phyloP scores from a whole-genome alignment of 1,140 invertebrate species.

The Antheraea pernyi region DNA sequence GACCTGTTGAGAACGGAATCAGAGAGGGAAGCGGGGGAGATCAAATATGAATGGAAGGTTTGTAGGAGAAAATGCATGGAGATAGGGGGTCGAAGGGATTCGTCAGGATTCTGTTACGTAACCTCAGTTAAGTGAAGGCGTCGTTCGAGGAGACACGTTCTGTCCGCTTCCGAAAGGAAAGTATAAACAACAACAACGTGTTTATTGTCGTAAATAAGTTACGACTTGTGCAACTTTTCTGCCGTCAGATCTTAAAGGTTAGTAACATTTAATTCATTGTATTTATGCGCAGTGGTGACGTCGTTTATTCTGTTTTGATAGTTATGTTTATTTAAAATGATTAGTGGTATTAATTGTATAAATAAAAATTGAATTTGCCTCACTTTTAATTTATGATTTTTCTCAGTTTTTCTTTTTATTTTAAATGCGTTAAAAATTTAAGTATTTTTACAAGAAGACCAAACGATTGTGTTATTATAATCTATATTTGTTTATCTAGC shows the following conservation, averaged over 20 bases:
- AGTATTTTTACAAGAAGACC: too few relatives aligned
- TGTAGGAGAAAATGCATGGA: constrained; percentile 54
- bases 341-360: too few relatives aligned
- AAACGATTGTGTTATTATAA: too few relatives aligned
- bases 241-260: constrained; percentile 24
- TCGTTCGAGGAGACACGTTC: constrained; percentile 42
- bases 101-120: constrained; percentile 68
- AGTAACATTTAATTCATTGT: constrained; percentile 17
- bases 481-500: too few relatives aligned
- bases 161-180: constrained; percentile 33
- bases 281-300: background rate
- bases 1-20: background rate
- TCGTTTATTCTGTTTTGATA: background rate
- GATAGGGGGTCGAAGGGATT: constrained; percentile 55
- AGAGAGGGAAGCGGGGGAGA: constrained; percentile 26
- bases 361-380: too few relatives aligned
- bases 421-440: too few relatives aligned
- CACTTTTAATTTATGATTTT: too few relatives aligned
- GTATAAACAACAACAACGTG: constrained; percentile 69
- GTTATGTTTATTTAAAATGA: too few relatives aligned
- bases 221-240: constrained; percentile 24
- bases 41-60: constrained; percentile 32
- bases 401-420: too few relatives aligned
- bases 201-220: constrained; percentile 65
- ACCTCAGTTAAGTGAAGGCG: constrained; percentile 55